Evolutionary conservation across 1,140 invertebrate species (phyloP), one percentile per base, ranked within the genome.

Genomic region (Alviniconcha marisindica): DNA sequence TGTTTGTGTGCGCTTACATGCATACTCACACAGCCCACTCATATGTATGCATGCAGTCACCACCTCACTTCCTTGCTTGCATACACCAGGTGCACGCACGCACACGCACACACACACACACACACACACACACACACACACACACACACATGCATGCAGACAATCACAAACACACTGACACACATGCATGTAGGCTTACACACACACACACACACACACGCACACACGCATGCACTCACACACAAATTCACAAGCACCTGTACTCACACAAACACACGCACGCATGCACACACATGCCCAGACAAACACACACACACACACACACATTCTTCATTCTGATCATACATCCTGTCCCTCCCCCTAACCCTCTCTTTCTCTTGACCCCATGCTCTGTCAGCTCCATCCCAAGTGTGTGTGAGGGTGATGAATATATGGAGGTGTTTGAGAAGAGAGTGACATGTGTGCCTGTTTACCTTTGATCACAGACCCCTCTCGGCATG

Each of bases 391-490:
- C 18, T 51, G 48, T 18, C 7, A 7, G 48, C 48, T 10, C 18
- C 7, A 10, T 51, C 7, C 7, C 7, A 51, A 33, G n/a, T 10
- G 28, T 66, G 24, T 1, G 24, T 33, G 31, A 7, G 56, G 15
- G 89, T 81, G 83, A 12, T 60, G 54, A n/a, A 24, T 60, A 5
- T 60, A 0, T 60, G 54, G 21, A n/a, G 21, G 48, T 51, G 7
- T 7, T 21, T 51, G 7, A 7, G 7, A 51, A 51, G 21, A 51
- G 21, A 51, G 21, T 51, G 18, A 51, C 4, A 24, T 60, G 15
- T 24, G 15, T 60, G n/a, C 4, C 4, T 18, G 15, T 28, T 4
- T 60, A 5, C n/a, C 15, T 60, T 12, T 60, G 56, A 60, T 60
- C 15, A 60, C 15, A 28, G 24, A 5, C 56, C 24, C 56, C 24